Evolutionary conservation across 1,140 invertebrate species (phyloP), one percentile per base, ranked within the genome.

Genomic region (Microplitis demolitor): DNA sequence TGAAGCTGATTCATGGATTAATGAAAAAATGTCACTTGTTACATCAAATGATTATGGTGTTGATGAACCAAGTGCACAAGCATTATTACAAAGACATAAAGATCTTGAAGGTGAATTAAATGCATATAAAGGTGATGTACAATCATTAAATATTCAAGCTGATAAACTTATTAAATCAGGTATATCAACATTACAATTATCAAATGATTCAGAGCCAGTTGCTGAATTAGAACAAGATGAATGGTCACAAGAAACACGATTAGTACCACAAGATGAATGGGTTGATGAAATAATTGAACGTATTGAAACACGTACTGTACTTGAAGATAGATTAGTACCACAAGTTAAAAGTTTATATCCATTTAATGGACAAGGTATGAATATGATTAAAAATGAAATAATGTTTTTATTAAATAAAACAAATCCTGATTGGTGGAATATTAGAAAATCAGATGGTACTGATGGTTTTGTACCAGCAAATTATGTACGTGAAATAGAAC

Each of bases 401-500:
- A 96, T 99, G 94, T 93, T 97, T 78, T 88, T 99, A 2, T 88
- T 99, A 60, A 96, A 94, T 79, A 97, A 98, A 87, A 98, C 96
- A 1, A 99, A 99, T 85, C 91, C 93, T 1, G 98, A 99, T 85
- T 99, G 98, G 98, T 99, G 98, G 98, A 96, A 95, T 78, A 95
- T 99, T 4, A 89, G 97, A 11, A 98, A 97, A 88, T 90, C 91
- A 0, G 96, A 96, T 80, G 94, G 97, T 0, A 91, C 91, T 0
- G 97, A 99, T 80, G 98, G 98, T 9, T 99, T 98, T 87, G 97
- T 98, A 2, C 98, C 98, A 0, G 97, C 97, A 0, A 99, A 98
- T 86, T 99, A 99, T 86, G 96, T 99, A 0, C 91, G 93, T 34
- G 96, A 98, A 86, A 92, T 98, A 58, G 96, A 97, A 76, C 95